These are phyloP conservation scores for Echinometra lucunter DNA, from an alignment of 53 echinoderm and acorn worm species.

Conservation along the genomic window DNA sequence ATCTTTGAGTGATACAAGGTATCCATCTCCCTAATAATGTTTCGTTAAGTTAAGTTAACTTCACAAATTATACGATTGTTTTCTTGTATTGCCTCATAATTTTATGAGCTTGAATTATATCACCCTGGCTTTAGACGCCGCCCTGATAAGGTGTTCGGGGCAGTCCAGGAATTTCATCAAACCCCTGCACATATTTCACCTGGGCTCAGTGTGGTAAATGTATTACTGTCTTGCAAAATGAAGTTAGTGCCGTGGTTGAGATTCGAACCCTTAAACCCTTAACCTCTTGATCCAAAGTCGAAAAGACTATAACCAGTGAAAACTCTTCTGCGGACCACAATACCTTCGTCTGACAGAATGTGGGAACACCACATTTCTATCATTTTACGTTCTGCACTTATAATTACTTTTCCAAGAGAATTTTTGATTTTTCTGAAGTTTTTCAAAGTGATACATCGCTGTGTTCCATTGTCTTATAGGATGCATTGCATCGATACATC, in stretches of 20 bases:
- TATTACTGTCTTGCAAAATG: not conserved
- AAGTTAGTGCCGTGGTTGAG: not conserved
- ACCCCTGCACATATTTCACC: not conserved
- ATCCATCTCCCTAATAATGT: too few species aligned
- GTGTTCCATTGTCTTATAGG: not conserved
- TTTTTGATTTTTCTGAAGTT: too few species aligned
- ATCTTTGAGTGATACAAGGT: too few species aligned
- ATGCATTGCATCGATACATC: not conserved
- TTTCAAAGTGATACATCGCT: not conserved
- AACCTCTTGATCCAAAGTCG: not conserved
- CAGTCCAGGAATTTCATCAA: not conserved
- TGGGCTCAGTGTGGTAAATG: not conserved
- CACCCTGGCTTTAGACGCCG: too few species aligned
- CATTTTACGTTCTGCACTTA: not conserved
- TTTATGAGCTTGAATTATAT: too few species aligned
- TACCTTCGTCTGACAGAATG: not conserved
- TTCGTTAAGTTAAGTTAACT: too few species aligned
- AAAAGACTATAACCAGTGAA: not conserved
- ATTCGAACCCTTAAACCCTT: too few species aligned
- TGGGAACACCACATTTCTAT: not conserved
- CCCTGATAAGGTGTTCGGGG: too few species aligned
- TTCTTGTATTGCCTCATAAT: too few species aligned
- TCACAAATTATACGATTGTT: too few species aligned
- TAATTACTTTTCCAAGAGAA: not conserved
- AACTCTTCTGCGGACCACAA: not conserved